Percentiles rank a stretch among this genome's conserved stretches.
phyloP scores from a whole-genome alignment of 2,113 vertebrate species.

The Neogobius melanostomus region DNA sequence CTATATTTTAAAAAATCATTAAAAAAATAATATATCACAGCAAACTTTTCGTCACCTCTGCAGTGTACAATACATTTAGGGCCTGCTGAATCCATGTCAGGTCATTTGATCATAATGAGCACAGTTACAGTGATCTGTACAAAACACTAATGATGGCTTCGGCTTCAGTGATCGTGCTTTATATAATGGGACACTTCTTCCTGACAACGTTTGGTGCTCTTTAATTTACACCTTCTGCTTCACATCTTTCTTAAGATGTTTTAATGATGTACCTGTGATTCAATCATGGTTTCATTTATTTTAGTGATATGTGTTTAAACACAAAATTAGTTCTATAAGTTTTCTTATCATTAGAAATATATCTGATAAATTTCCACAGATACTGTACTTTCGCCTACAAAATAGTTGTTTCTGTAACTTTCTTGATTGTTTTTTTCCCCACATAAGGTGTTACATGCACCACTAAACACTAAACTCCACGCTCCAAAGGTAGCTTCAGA shows the following conservation, averaged over 20 bases:
- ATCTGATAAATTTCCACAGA: neutral
- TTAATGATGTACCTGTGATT: neutral
- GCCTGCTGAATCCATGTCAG: neutral
- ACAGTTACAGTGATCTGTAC: neutral
- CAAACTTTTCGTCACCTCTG: neutral
- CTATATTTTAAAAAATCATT: no score
- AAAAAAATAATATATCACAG: no score
- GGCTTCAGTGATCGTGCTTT: neutral
- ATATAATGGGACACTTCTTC: slow-evolving; percentile 31
- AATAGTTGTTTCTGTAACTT: neutral
- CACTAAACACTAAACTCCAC: neutral
- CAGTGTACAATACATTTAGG: neutral
- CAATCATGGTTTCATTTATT: no score
- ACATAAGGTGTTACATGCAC: slow-evolving; percentile 2
- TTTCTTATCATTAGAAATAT: no score
- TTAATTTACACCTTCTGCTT: slow-evolving; percentile 1
- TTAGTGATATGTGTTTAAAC: no score
- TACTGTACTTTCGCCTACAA: neutral
- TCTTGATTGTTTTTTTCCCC: neutral
- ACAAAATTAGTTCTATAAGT: no score
- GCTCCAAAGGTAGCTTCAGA: neutral
- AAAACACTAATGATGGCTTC: neutral
- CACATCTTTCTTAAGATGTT: neutral
- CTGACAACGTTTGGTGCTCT: slow-evolving; percentile 41
- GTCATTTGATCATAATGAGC: neutral